Conservation (phyloP, 2,888 invertebrate genomes). For the Stomorhina lunata region DNA sequence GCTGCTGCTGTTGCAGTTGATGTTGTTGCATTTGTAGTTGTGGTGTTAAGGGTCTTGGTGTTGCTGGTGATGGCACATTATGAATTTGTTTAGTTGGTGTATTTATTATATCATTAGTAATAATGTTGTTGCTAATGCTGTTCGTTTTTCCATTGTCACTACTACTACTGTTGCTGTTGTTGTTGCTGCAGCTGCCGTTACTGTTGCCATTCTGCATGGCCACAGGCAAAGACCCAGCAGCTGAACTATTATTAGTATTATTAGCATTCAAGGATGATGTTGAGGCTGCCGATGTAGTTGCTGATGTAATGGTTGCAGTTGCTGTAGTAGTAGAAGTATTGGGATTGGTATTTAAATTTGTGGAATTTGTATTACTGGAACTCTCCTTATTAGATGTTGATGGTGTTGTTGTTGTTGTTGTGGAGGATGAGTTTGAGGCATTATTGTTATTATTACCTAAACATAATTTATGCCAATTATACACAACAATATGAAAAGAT, state of each 20-base stretch:
- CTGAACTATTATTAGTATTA: slow-evolving; percentile 63
- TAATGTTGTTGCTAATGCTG: slow-evolving; percentile 34
- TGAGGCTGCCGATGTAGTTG: slow-evolving; percentile 4
- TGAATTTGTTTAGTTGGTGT: slow-evolving; percentile 66
- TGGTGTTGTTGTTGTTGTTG: slow-evolving; percentile 33
- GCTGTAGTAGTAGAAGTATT: slow-evolving; percentile 38
- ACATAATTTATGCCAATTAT: slow-evolving; percentile 65
- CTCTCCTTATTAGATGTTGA: slow-evolving; percentile 66
- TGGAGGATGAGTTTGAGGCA: slow-evolving; percentile 56
- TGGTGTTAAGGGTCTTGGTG: slow-evolving; percentile 46
- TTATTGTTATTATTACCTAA: slow-evolving; percentile 71
- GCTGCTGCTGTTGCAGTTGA: slow-evolving; percentile 31
- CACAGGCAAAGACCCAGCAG: slow-evolving; percentile 58
- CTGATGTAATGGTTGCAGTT: slow-evolving; percentile 30
- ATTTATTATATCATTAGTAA: slow-evolving; percentile 50
- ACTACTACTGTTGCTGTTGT: slow-evolving; percentile 22
- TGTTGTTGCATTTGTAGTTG: slow-evolving; percentile 44
- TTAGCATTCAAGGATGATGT: slow-evolving; percentile 13
- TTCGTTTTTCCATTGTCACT: slow-evolving; percentile 39
- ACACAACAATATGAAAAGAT: slow-evolving; percentile 48
- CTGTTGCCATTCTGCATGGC: slow-evolving; percentile 47
- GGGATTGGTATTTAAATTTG: slow-evolving; percentile 49
- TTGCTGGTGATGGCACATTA: slow-evolving; percentile 60
- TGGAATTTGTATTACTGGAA: slow-evolving; percentile 65
- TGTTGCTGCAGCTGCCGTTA: not conserved